phyloP scores from a whole-genome alignment of 2,113 vertebrate species.

The Jacana jacana region DNA sequence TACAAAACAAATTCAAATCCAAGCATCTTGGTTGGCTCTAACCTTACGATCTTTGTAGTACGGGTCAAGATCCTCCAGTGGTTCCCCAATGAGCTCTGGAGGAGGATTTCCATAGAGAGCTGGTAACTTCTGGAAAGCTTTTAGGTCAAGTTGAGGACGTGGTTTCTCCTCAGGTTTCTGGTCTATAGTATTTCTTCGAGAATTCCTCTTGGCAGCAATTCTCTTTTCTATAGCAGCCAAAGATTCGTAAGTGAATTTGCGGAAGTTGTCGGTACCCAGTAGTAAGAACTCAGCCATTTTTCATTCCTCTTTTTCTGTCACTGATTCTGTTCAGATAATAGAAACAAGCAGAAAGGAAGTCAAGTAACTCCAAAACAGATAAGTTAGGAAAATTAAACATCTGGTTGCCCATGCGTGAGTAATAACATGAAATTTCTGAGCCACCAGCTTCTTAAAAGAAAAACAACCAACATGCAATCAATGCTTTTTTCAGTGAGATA shows the following conservation, averaged over 20 bases:
- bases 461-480: rapidly evolving
- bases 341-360: not conserved
- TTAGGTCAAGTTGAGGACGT: conserved; percentile 84
- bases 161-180: conserved; percentile 63
- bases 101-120: conserved; percentile 92
- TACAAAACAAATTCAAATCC: not conserved
- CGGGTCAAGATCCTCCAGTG: conserved; percentile 91
- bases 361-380: not conserved
- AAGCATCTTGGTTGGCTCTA: not conserved
- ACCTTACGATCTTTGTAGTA: conserved; percentile 92
- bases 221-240: conserved; percentile 88
- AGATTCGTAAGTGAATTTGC: conserved; percentile 89
- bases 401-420: not conserved
- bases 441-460: not conserved
- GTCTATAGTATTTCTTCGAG: conserved; percentile 4
- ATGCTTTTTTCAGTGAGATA: not conserved
- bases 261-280: conserved; percentile 86
- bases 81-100: conserved; percentile 84
- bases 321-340: conserved; percentile 71
- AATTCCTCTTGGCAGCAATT: conserved; percentile 72
- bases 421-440: not conserved
- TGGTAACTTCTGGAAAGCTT: conserved; percentile 90
- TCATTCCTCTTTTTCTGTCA: conserved; percentile 84
- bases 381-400: not conserved
- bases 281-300: conserved; percentile 92